Percentiles rank a stretch among this genome's conserved stretches.
Evolutionary conservation across 2,113 vertebrate genomes (phyloP).

Genomic region (Gymnogyps californianus): DNA sequence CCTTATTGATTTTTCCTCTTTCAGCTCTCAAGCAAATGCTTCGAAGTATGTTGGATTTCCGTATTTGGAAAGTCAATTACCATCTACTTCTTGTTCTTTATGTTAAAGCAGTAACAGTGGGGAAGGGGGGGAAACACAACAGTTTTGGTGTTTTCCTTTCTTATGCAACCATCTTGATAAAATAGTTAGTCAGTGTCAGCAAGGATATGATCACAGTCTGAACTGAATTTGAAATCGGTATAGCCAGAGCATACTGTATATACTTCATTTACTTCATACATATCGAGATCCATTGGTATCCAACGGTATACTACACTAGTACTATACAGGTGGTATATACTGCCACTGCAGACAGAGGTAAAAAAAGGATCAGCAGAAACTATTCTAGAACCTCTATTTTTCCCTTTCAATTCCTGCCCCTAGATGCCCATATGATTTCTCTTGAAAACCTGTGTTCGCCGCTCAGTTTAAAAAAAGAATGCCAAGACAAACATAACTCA

Average conservation of each 20-base stretch:
- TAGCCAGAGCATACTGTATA: neutral
- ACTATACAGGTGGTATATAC: neutral
- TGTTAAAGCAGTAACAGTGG: neutral
- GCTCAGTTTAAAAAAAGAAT: neutral
- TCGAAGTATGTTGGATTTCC: neutral
- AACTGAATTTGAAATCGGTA: neutral
- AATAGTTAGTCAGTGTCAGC: neutral
- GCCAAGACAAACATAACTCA: neutral
- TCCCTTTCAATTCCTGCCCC: neutral
- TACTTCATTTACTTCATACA: neutral
- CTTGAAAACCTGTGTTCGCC: neutral
- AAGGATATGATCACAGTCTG: neutral
- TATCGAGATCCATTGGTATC: neutral
- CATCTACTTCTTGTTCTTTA: neutral
- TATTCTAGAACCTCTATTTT: neutral
- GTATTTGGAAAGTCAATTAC: neutral
- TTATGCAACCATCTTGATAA: neutral
- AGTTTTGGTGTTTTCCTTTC: neutral
- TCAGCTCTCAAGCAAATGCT: neutral
- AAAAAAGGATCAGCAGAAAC: neutral
- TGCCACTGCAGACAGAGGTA: neutral
- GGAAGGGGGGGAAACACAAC: neutral
- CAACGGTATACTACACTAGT: too few species aligned
- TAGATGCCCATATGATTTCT: neutral
- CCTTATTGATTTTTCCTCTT: slow-evolving; percentile 11